Conservation (phyloP, 2,888 invertebrate genomes). For the Aspidiotus destructor region DNA sequence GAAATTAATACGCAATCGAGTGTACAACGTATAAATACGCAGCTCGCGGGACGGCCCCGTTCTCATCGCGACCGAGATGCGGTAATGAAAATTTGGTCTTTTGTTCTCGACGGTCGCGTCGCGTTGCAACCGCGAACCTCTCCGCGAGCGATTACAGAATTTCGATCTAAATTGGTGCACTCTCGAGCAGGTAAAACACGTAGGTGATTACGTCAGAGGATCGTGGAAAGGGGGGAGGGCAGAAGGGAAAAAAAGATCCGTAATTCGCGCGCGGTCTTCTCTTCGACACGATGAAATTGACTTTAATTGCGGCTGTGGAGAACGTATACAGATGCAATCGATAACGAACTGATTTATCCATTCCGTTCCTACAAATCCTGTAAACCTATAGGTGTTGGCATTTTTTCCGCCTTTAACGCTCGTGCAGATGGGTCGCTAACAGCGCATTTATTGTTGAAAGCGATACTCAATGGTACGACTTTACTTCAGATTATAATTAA, state of each 20-base stretch:
- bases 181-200: neutral
- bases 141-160: too few relatives aligned
- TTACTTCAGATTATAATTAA: slow-evolving; percentile 21
- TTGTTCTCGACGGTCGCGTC: too few relatives aligned
- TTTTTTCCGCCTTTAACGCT: neutral
- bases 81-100: too few relatives aligned
- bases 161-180: too few relatives aligned
- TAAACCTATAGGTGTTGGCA: neutral
- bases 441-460: slow-evolving; percentile 24
- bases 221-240: neutral
- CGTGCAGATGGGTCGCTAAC: slow-evolving; percentile 21
- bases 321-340: neutral
- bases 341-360: slow-evolving; percentile 16
- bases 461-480: slow-evolving; percentile 6
- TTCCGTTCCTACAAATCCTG: slow-evolving; percentile 3
- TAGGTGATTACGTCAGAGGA: neutral
- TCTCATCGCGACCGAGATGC: too few relatives aligned
- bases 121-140: too few relatives aligned
- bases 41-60: too few relatives aligned
- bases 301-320: slow-evolving; percentile 6
- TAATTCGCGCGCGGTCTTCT: neutral
- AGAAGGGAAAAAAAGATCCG: neutral
- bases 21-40: too few relatives aligned
- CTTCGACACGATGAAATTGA: slow-evolving; percentile 7
- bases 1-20: too few relatives aligned